Base-by-base conservation (phyloP, 2,113 vertebrate genomes). In the Tachuris rubrigastra region DNA sequence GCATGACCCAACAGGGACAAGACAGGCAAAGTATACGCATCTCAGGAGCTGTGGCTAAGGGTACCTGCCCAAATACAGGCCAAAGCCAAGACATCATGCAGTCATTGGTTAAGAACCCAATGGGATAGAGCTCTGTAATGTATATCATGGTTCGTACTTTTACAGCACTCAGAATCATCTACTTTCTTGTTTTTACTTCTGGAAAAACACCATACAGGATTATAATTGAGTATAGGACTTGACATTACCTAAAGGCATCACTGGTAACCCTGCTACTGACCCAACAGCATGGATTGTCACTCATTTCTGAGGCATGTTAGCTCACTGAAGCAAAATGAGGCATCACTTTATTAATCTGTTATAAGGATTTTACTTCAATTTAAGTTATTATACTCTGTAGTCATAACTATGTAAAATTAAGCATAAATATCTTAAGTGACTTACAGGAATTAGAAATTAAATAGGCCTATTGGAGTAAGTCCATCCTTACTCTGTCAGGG, bases 361-460 rank as follows among this genome's bases (percentile, higher is more conserved):
- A 37, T 35, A 84, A 95, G 35, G 74, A 75, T 95, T 95, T 95
- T 95, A 95, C 93, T 95, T 52, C 39, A 50, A 81, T 92, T 91
- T 90, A 92, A 60, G 89, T 95, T 22, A 96, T 96, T 95, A 78
- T 89, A 78, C 39, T 78, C 67, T 78, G 46, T 78, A 93, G 84
- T 90, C 56, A 73, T 93, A 96, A 95, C 94, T 95, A 97, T 42
- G 60, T 88, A 97, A 95, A 96, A 97, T 96, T 97, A 94, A 89
- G 72, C 60, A 84, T 90, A 95, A 95, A 93, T 88, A 89, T 28
- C 35, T 85, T 76, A 82, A 86, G 67, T 69, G 47, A 86, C 87
- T 94, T 31, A 1, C 13, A 85, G 72, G 77, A 87, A 80, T 85
- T 76, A 91, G 65, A 94, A 89, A 89, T 92, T 72, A 86, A 89